A percentile compares a stretch with the other conserved stretches of the same genome.
phyloP scores from a whole-genome alignment of 2,888 invertebrate genomes.

The Morpho achilles region DNA sequence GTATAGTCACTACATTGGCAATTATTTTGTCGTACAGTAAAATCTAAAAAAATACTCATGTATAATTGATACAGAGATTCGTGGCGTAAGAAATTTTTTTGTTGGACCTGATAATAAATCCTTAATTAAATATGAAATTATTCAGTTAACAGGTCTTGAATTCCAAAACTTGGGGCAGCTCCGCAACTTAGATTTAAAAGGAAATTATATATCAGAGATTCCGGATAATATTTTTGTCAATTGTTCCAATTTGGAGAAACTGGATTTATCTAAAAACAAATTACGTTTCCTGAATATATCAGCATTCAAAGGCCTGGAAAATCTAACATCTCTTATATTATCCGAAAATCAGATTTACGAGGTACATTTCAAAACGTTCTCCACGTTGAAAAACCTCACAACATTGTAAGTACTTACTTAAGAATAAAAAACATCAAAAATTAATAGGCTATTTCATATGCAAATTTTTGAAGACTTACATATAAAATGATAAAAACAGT shows the following conservation, averaged over 20 bases:
- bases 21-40: too few species aligned
- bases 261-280: constrained; percentile 84
- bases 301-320: constrained; percentile 81
- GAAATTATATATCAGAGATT: constrained; percentile 79
- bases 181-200: constrained; percentile 83
- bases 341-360: constrained; percentile 84
- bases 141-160: constrained; percentile 76
- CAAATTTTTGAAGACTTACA: too few species aligned
- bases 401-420: constrained; percentile 80
- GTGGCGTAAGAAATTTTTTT: too few species aligned
- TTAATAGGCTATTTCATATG: too few species aligned
- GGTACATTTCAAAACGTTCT: constrained; percentile 82
- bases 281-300: constrained; percentile 80
- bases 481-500: too few species aligned
- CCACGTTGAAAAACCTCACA: constrained; percentile 81
- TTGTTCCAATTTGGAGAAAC: constrained; percentile 79
- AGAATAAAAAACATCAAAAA: too few species aligned
- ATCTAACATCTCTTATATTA: constrained; percentile 82
- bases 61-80: too few species aligned
- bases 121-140: not conserved
- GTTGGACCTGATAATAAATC: too few species aligned
- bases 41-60: too few species aligned
- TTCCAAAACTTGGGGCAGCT: constrained; percentile 76
- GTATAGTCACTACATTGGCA: too few species aligned
- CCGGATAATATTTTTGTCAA: constrained; percentile 80